These are phyloP conservation scores for Oscheius sp. DNA, from an alignment of 2,888 invertebrate genomes.

Conservation along the genomic window DNA sequence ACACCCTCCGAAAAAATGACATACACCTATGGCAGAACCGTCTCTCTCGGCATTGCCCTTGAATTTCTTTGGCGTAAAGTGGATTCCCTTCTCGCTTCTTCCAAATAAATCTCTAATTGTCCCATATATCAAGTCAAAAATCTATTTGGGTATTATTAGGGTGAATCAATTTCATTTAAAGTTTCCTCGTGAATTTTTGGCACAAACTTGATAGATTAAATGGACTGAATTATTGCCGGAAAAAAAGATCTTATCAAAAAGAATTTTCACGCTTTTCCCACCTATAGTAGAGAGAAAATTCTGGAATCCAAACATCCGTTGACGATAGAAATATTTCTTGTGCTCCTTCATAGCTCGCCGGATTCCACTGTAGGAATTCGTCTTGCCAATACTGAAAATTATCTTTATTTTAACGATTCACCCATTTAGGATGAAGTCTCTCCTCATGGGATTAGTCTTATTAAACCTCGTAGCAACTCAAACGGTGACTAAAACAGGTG, in stretches of 20 bases:
- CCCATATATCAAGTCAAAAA: neutral
- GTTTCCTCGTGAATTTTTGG: neutral
- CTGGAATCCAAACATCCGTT: slow-evolving; percentile 71
- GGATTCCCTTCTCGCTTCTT: neutral
- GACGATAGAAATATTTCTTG: slow-evolving; percentile 70
- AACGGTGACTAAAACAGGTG: slow-evolving; percentile 18
- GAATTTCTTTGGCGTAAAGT: neutral
- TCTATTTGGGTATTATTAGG: neutral
- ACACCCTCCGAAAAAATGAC: slow-evolving; percentile 2
- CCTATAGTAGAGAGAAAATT: slow-evolving; percentile 70
- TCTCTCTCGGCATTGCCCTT: slow-evolving; percentile 8
- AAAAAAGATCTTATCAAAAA: neutral
- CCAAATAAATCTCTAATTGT: neutral
- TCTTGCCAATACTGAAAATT: slow-evolving; percentile 72
- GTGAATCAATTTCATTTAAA: neutral
- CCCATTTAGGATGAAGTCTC: neutral
- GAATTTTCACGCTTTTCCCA: slow-evolving; percentile 32
- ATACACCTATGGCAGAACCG: slow-evolving; percentile 16
- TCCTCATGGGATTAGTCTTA: neutral
- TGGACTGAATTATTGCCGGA: slow-evolving; percentile 5
- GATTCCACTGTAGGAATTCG: slow-evolving; percentile 71
- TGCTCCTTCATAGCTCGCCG: slow-evolving; percentile 70
- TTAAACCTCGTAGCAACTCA: neutral
- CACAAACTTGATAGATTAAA: slow-evolving; percentile 14
- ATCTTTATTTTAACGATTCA: neutral